These are phyloP conservation scores for Acanthiza pusilla DNA, from an alignment of 2,797 vertebrate species.

Conservation along the genomic window DNA sequence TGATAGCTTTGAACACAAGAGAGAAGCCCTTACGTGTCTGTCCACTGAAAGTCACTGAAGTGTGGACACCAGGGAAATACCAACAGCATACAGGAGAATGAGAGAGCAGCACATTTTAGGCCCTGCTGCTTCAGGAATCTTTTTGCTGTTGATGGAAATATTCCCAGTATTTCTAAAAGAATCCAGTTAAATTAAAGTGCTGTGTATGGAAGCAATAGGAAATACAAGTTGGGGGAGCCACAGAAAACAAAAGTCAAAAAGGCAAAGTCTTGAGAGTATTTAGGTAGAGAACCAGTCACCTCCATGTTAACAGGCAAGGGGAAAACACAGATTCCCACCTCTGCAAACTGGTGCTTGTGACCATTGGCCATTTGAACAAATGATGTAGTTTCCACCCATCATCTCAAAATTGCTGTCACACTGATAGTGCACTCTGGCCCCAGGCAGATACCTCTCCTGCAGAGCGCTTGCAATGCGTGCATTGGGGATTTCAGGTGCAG, in stretches of 20 bases:
- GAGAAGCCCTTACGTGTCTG: no score
- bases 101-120: no score
- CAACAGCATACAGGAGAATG: no score
- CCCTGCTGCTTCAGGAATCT: neutral
- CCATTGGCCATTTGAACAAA: constrained; percentile 49
- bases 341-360: constrained; percentile 53
- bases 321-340: constrained; percentile 22
- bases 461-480: neutral
- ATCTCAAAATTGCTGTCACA: constrained; percentile 12
- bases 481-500: neutral
- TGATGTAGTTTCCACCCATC: neutral
- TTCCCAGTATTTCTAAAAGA: neutral
- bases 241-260: neutral
- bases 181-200: neutral
- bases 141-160: neutral
- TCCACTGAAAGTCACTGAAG: no score
- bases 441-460: neutral
- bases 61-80: no score
- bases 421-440: neutral
- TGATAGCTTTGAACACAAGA: no score
- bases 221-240: neutral
- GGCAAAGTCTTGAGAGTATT: neutral
- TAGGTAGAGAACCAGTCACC: neutral
- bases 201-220: neutral
- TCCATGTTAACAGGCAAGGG: neutral